Conservation (phyloP, 2,113 vertebrate genomes). For the Semnopithecus entellus region DNA sequence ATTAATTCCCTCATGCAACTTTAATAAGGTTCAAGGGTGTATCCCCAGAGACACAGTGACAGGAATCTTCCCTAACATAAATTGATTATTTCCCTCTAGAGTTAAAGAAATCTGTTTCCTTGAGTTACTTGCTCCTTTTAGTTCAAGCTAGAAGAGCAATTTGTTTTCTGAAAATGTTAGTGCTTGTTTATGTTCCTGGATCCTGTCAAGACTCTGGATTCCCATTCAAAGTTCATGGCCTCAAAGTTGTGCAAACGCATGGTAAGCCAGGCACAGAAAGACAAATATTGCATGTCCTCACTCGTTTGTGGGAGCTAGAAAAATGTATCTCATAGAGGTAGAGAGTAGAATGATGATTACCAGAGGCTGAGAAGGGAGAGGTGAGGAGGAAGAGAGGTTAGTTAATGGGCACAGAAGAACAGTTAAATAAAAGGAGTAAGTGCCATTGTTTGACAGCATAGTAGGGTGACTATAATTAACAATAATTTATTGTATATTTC, state of each 20-base stretch:
- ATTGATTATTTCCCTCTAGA: slow-evolving; percentile 12
- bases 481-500: background rate
- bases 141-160: slow-evolving; percentile 48
- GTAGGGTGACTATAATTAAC: background rate
- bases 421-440: background rate
- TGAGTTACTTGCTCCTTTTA: slow-evolving; percentile 39
- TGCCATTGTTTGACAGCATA: background rate
- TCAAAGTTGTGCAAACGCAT: background rate
- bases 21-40: slow-evolving; percentile 63
- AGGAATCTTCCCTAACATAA: slow-evolving; percentile 57
- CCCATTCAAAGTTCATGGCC: background rate
- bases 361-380: background rate
- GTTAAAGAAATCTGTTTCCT: slow-evolving; percentile 60
- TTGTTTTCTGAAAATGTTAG: slow-evolving; percentile 47
- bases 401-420: background rate
- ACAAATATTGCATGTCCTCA: background rate
- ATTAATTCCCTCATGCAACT: slow-evolving; percentile 34
- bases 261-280: background rate
- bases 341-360: background rate
- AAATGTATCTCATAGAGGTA: background rate
- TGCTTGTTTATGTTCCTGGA: slow-evolving; percentile 15
- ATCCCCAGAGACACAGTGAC: slow-evolving; percentile 29
- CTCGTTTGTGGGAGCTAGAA: background rate
- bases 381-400: background rate
- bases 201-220: background rate